These are phyloP conservation scores for Gymnarchus niloticus DNA, from an alignment of 2,113 vertebrate species.

Conservation along the genomic window DNA sequence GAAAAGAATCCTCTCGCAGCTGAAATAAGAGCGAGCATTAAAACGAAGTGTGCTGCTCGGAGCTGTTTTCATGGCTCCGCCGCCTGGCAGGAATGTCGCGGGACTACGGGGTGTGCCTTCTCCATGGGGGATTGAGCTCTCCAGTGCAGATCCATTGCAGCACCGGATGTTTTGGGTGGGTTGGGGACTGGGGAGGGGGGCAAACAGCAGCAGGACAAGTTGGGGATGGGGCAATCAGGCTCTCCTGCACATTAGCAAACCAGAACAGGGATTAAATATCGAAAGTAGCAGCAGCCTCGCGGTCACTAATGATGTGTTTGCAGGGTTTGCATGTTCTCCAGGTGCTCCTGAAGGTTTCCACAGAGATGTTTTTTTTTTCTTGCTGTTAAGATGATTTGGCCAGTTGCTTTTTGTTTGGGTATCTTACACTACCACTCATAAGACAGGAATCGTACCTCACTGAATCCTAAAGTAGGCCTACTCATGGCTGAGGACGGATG, in stretches of 20 bases:
- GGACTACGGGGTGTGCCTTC: conserved; percentile 42
- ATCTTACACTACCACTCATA: too few relatives aligned
- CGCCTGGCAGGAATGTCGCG: background rate
- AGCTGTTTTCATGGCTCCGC: background rate
- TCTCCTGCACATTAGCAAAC: background rate
- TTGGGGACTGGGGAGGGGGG: background rate
- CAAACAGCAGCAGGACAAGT: background rate
- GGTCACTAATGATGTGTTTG: background rate
- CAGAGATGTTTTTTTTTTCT: background rate
- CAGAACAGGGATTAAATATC: background rate
- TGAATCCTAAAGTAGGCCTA: background rate
- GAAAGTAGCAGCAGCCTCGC: background rate
- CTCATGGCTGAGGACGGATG: background rate
- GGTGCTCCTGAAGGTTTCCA: background rate
- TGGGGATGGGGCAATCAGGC: background rate
- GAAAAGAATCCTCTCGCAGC: background rate
- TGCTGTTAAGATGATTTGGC: background rate
- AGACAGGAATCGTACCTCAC: too few relatives aligned
- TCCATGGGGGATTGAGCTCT: conserved; percentile 33
- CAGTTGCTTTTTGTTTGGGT: background rate
- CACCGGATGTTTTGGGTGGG: background rate
- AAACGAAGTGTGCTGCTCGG: background rate
- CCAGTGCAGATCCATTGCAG: conserved; percentile 40
- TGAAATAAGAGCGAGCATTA: background rate
- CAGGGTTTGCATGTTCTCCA: background rate